A percentile compares a stretch with the other conserved stretches of the same genome.
These are phyloP conservation scores for Turnix velox DNA, from an alignment of 2,113 vertebrate species.

Conservation along the genomic window DNA sequence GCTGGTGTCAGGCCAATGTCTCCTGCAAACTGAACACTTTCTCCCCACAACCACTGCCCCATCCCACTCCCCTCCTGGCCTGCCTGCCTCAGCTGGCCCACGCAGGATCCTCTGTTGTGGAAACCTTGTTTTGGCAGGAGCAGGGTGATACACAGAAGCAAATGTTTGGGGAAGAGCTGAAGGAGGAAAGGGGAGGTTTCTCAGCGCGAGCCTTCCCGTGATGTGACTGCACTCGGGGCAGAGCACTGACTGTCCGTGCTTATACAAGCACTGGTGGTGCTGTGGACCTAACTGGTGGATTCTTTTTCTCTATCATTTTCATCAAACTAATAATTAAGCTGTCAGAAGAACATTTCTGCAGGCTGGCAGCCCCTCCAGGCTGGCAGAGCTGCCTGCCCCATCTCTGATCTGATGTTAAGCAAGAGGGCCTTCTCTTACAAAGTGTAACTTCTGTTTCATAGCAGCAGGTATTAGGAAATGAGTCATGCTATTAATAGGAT, in stretches of 20 bases:
- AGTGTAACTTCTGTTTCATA: neutral
- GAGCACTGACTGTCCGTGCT: neutral
- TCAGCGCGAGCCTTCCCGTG: fast-evolving
- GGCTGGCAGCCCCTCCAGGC: neutral
- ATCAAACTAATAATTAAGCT: neutral
- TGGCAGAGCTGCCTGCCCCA: neutral
- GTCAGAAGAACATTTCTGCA: fast-evolving
- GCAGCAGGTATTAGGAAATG: neutral
- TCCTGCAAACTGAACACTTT: fast-evolving
- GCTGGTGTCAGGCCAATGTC: fast-evolving
- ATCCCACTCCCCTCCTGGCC: fast-evolving
- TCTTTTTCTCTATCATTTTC: neutral
- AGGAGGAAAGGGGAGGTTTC: neutral
- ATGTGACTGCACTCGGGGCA: neutral
- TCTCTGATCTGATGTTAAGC: neutral
- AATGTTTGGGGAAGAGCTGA: neutral
- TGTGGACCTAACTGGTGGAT: fast-evolving
- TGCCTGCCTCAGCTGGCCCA: neutral
- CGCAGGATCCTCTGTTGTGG: neutral
- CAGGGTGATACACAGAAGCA: neutral
- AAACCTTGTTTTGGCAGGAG: neutral
- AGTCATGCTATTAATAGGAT: neutral
- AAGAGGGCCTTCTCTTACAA: neutral
- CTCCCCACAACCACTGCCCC: fast-evolving
- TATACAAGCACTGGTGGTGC: neutral